Percentiles rank a stretch among this genome's conserved stretches.
phyloP scores from a whole-genome alignment of 2,113 vertebrate species.

The Pandion haliaetus region DNA sequence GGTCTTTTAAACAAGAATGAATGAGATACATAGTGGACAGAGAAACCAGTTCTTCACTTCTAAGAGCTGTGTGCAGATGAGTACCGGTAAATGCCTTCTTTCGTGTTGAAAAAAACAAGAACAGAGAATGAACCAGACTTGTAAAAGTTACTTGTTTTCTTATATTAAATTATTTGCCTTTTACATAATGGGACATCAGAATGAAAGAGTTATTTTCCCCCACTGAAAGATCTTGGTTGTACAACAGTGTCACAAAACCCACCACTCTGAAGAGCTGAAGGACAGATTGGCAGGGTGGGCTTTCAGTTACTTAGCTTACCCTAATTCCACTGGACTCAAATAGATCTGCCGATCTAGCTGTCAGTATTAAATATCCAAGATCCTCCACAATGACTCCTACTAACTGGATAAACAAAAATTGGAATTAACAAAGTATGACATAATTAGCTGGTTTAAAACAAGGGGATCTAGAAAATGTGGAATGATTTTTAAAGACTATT shows the following conservation, averaged over 20 bases:
- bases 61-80: not conserved
- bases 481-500: not conserved
- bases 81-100: not conserved
- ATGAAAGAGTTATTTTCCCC: not conserved
- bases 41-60: not conserved
- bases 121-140: not conserved
- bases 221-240: rapidly evolving
- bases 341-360: not conserved
- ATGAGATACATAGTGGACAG: not conserved
- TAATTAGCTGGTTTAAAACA: not conserved
- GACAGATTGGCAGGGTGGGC: not conserved
- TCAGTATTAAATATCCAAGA: not conserved
- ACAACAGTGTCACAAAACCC: not conserved
- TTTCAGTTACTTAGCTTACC: not conserved
- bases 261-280: not conserved
- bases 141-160: not conserved
- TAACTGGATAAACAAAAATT: not conserved
- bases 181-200: not conserved
- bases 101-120: rapidly evolving
- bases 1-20: not conserved
- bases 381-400: not conserved
- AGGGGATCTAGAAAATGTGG: not conserved
- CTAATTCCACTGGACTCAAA: not conserved
- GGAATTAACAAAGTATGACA: not conserved
- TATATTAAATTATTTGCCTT: not conserved